A percentile compares a stretch with the other conserved stretches of the same genome.
Conservation (phyloP, 1,140 invertebrate species). For the Myzus persicae region DNA sequence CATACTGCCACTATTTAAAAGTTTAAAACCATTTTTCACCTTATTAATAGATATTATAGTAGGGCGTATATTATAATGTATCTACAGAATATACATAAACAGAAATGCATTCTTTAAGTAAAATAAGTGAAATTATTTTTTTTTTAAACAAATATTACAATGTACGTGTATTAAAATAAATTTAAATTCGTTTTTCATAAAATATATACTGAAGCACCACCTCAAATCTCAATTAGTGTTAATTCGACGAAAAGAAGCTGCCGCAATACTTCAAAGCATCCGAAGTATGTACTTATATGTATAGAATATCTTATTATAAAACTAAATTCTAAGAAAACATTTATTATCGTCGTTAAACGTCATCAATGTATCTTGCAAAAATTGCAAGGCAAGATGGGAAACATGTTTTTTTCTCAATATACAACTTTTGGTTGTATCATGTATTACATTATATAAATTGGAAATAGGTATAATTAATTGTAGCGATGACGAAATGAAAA, state of each 20-base stretch:
- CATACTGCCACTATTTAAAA: neutral
- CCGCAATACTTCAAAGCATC: neutral
- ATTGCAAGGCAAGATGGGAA: neutral
- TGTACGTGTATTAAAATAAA: neutral
- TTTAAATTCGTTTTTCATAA: neutral
- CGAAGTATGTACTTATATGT: neutral
- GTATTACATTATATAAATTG: neutral
- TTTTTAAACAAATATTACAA: neutral
- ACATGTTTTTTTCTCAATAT: neutral
- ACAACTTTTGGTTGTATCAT: neutral
- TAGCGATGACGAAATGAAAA: neutral
- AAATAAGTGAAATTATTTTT: neutral
- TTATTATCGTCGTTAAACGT: neutral
- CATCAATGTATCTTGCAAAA: neutral
- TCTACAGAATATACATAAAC: neutral
- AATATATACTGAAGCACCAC: neutral
- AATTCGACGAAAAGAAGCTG: neutral
- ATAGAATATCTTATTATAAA: neutral
- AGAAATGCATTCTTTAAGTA: neutral
- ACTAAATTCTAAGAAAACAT: slow-evolving; percentile 1
- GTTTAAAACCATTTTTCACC: neutral
- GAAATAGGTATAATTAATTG: neutral
- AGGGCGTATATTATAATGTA: too few species aligned
- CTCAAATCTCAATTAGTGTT: neutral
- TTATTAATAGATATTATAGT: neutral